These are phyloP conservation scores for Microctenopoma stevenorrisi DNA, from an alignment of 2,797 vertebrate species.

Conservation along the genomic window DNA sequence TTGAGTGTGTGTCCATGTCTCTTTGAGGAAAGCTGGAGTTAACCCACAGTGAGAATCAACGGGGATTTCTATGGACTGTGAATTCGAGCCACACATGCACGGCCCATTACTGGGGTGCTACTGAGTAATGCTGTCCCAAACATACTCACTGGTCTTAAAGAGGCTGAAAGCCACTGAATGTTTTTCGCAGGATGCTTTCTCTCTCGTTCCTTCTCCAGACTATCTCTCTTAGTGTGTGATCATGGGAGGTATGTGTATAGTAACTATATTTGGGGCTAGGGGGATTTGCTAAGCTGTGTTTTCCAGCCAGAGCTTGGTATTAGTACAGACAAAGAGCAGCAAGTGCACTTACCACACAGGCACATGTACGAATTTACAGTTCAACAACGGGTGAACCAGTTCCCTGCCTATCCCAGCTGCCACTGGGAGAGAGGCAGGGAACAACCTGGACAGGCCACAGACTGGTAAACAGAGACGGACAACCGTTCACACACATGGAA, in stretches of 20 bases:
- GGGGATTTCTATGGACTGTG: slow-evolving; percentile 45
- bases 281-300: slow-evolving; percentile 63
- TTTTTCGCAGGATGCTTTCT: slow-evolving; percentile 28
- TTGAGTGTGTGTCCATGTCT: slow-evolving; percentile 56
- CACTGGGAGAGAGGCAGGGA: too few species aligned
- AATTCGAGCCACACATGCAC: slow-evolving; percentile 47
- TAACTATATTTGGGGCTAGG: slow-evolving; percentile 59
- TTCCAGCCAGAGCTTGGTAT: slow-evolving; percentile 60
- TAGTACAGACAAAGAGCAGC: slow-evolving; percentile 55
- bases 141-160: slow-evolving; percentile 42
- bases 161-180: slow-evolving; percentile 60
- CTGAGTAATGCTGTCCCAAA: slow-evolving; percentile 28
- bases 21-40: slow-evolving; percentile 60
- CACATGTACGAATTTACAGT: not conserved
- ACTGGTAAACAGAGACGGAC: too few species aligned
- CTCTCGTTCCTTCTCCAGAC: slow-evolving; percentile 5
- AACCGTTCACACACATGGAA: too few species aligned
- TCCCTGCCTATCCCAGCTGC: not conserved
- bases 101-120: slow-evolving; percentile 36
- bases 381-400: not conserved
- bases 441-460: too few species aligned
- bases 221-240: slow-evolving; percentile 40
- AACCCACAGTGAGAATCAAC: slow-evolving; percentile 60
- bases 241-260: slow-evolving; percentile 55
- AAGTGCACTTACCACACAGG: slow-evolving; percentile 17